phyloP scores from a whole-genome alignment of 2,797 vertebrate genomes.

The Enteromius anoplus region DNA sequence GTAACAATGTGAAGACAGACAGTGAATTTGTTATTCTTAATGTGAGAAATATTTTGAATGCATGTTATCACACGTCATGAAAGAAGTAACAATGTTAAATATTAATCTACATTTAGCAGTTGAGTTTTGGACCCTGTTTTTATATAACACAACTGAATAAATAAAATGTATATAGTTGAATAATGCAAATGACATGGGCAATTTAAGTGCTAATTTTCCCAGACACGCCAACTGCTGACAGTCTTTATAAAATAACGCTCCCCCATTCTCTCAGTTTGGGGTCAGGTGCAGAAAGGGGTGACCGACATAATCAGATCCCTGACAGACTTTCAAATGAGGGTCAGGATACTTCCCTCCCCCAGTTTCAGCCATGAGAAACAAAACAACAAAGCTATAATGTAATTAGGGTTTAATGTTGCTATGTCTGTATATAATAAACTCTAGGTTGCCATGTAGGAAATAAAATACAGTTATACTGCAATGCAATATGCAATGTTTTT shows the following conservation, averaged over 20 bases:
- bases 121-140: background rate
- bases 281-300: conserved; percentile 38
- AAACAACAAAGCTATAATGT: background rate
- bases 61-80: background rate
- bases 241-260: conserved; percentile 13
- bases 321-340: conserved; percentile 50
- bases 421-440: background rate
- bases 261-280: conserved; percentile 18
- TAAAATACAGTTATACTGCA: background rate
- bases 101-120: background rate
- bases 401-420: background rate
- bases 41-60: background rate
- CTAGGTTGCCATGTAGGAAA: background rate
- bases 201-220: background rate
- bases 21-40: background rate
- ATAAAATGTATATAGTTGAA: background rate
- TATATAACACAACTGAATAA: background rate
- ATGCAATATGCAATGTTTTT: background rate
- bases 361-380: conserved; percentile 7
- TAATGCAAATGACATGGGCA: background rate
- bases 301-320: conserved; percentile 54
- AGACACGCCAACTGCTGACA: conserved; percentile 25
- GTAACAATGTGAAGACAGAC: background rate
- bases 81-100: background rate
- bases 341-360: conserved; percentile 48